Percentiles rank a stretch among this genome's conserved stretches.
Conservation (phyloP, 2,113 vertebrate species). For the Capricornis sumatraensis region DNA sequence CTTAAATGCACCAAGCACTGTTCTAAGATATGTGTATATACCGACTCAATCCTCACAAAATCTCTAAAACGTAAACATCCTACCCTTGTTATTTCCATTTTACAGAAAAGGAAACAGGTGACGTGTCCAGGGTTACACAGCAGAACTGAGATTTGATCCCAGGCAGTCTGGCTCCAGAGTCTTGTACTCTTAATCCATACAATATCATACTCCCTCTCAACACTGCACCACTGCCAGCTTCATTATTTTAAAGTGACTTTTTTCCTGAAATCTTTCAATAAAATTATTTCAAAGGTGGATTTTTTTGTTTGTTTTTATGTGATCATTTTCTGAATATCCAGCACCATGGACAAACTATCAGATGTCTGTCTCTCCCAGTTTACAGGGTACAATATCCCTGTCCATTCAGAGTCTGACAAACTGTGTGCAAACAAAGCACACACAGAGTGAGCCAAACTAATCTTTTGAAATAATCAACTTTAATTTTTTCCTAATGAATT, state of each 20-base stretch:
- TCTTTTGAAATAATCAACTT: conserved; percentile 1
- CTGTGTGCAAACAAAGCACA: not conserved
- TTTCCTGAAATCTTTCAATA: conserved; percentile 6
- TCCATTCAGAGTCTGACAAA: not conserved
- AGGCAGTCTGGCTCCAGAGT: not conserved
- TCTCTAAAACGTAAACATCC: not conserved
- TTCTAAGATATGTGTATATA: not conserved
- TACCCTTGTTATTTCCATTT: not conserved
- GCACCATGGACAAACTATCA: not conserved
- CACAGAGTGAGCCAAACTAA: not conserved
- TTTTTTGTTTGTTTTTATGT: not conserved
- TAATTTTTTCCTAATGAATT: not conserved
- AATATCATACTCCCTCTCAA: not conserved
- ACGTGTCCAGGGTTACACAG: not conserved
- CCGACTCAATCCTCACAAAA: not conserved
- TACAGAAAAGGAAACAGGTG: not conserved
- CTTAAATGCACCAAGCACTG: not conserved
- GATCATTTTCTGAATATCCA: not conserved
- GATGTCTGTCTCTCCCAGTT: not conserved
- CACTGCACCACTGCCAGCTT: not conserved
- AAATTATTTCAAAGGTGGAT: conserved; percentile 7
- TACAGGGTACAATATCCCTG: not conserved
- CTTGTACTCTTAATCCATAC: not conserved
- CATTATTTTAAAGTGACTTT: not conserved
- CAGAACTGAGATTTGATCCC: not conserved